Evolutionary conservation across 2,113 vertebrate species (phyloP), one percentile per base, ranked within the genome.

Genomic region (Formicarius rufipectus): DNA sequence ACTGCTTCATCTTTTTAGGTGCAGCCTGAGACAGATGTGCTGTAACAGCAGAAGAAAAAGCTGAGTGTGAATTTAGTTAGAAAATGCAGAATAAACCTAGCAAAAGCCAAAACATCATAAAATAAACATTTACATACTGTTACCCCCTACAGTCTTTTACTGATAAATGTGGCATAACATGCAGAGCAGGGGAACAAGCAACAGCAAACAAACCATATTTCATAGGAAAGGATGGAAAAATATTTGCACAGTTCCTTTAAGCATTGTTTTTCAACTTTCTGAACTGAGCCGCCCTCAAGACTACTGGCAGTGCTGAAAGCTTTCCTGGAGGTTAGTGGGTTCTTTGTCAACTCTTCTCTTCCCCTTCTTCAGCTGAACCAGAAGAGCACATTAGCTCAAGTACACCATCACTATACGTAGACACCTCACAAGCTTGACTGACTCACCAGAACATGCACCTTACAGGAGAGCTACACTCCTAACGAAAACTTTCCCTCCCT

Each of bases 1-100:
- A 59, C 22, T 56, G 14, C 63, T 80, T 59, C 44, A 16, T 56
- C 62, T n/a, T 84, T 91, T 55, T 49, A 79, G 55, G 30, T 35
- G 13, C 35, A 90, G 59, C 20, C 35, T 17, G 75, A 90, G 75
- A 90, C 45, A 83, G 53, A 58, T 30, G 64, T 0, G 3, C 91
- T 94, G 82, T 47, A 94, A 95, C 7, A 69, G 68, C n/a, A 92
- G 42, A 52, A 93, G 45, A 88, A 90, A 80, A 90, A 90, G 33
- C 21, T 74, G 68, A 94, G 79, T n/a, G 53, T 6, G 50, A 88
- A 49, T 90, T 92, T 35, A 45, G 42, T 62, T 33, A 89, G 71
- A 91, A 92, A 86, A 83, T 16, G 35, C 24, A 90, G 79, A 88
- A 80, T 80, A 83, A 83, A 73, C 63, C 85, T 8, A 80, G 28